Conservation (phyloP, 2,797 vertebrate genomes). For the Coranthus polyacanthus region DNA sequence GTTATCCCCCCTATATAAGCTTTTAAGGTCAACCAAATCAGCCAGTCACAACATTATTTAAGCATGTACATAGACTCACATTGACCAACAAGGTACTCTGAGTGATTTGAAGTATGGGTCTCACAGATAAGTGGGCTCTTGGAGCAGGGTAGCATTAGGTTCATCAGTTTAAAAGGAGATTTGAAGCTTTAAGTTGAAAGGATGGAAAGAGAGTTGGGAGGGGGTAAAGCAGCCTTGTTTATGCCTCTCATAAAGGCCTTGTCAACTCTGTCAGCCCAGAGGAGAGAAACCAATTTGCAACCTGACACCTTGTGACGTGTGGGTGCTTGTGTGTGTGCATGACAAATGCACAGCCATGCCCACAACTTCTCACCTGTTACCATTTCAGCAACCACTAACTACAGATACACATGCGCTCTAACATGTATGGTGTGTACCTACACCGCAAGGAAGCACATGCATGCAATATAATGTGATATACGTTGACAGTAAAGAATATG, state of each 20-base stretch:
- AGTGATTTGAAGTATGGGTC: slow-evolving; percentile 41
- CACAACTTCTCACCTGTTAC: slow-evolving; percentile 42
- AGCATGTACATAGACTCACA: slow-evolving; percentile 11
- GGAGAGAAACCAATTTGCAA: slow-evolving; percentile 81
- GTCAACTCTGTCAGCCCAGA: slow-evolving; percentile 78
- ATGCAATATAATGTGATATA: slow-evolving; percentile 1
- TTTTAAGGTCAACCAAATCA: slow-evolving; percentile 7
- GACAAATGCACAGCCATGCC: slow-evolving; percentile 34
- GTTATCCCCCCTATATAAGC: slow-evolving; percentile 18
- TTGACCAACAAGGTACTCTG: slow-evolving; percentile 42
- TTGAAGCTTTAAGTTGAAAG: slow-evolving; percentile 65
- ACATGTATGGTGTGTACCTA: not conserved
- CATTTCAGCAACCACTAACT: slow-evolving; percentile 7
- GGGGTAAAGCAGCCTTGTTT: slow-evolving; percentile 67
- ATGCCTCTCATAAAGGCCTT: slow-evolving; percentile 78
- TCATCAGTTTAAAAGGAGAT: slow-evolving; percentile 63
- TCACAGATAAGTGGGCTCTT: slow-evolving; percentile 44
- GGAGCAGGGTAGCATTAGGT: slow-evolving; percentile 32
- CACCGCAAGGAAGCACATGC: not conserved
- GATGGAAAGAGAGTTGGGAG: slow-evolving; percentile 30
- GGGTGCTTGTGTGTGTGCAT: slow-evolving; percentile 27
- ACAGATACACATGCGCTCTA: not conserved
- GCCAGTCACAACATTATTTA: slow-evolving; percentile 20
- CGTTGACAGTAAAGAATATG: not conserved
- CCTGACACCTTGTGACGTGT: slow-evolving; percentile 72